Conservation (phyloP, 1,140 invertebrate genomes). For the Drosophila melanogaster region Release_6_plus_ISO1_MT NC_004354.4:20465501-20466000, state of each 20-base stretch:
- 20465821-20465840: neutral
- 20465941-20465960: slow-evolving; percentile 51
- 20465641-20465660: slow-evolving; percentile 20
- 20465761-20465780: slow-evolving; percentile 24
- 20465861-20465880: slow-evolving; percentile 49
- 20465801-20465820: neutral
- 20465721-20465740: slow-evolving; percentile 39
- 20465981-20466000: slow-evolving; percentile 30
- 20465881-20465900: slow-evolving; percentile 44
- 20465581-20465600: slow-evolving; percentile 87
- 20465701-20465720: slow-evolving; percentile 1
- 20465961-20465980: slow-evolving; percentile 12
- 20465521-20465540: slow-evolving; percentile 91
- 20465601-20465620: neutral
- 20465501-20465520: slow-evolving; percentile 97
- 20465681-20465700: slow-evolving; percentile 15
- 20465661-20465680: slow-evolving; percentile 43
- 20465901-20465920: slow-evolving; percentile 17
- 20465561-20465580: slow-evolving; percentile 95
- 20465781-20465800: slow-evolving; percentile 26
- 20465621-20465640: slow-evolving; percentile 1
- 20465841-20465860: slow-evolving; percentile 30
- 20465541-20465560: slow-evolving; percentile 93
- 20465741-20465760: slow-evolving; percentile 32
- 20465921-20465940: slow-evolving; percentile 53